Evolutionary conservation across 30 jellyfish, hydroid and myxozoan genomes (phyloP), one percentile per base, ranked within the genome.

Genomic region (Chrysaora quinquecirrha): DNA sequence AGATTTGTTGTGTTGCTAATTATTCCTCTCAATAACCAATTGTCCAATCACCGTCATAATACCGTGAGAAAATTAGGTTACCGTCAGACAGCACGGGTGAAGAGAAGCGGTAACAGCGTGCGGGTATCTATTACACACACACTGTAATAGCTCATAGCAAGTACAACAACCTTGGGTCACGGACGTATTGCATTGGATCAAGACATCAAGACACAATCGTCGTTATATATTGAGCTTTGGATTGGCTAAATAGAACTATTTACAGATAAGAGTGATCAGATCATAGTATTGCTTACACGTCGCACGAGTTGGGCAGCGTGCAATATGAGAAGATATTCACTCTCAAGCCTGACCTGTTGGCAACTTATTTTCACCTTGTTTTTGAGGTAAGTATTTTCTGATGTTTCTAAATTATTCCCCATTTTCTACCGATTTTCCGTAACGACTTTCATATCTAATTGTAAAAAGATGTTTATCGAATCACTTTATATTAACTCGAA

Each of bases 31-130:
- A 82, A 61, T 82, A 58, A 68, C 72, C 92, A 31, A 69, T 61
- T 48, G 92, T 43, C 82, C 85, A 58, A 65, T 47, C 69, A 70
- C 28, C 76, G 58, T 46, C 74, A 27, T 82, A 70, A 61, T 33
- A 70, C 82, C 92, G 92, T 82, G 92, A 82, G 92, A 82, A 82
- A 82, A 82, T 82, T 52, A 82, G 78, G 76, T 68, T 82, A 68
- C 79, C 11, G 74, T 49, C 92, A 31, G 77, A 33, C 85, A 82
- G 92, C 85, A 67, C 77, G 90, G 84, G 83, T 80, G 76, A 80
- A 32, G 70, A 47, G 77, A 16, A 22, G 1, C 70, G 83, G 90
- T 18, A 47, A 48, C 83, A 48, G 80, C 65, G 60, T 4, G 77
- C 61, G 30, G 21, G 29, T 7, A 80, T 80, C 78, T 64, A 48